Percentiles rank a stretch among this genome's conserved stretches.
These are phyloP conservation scores for Lasioglossum morio DNA, from an alignment of 2,888 invertebrate species.

Conservation along the genomic window DNA sequence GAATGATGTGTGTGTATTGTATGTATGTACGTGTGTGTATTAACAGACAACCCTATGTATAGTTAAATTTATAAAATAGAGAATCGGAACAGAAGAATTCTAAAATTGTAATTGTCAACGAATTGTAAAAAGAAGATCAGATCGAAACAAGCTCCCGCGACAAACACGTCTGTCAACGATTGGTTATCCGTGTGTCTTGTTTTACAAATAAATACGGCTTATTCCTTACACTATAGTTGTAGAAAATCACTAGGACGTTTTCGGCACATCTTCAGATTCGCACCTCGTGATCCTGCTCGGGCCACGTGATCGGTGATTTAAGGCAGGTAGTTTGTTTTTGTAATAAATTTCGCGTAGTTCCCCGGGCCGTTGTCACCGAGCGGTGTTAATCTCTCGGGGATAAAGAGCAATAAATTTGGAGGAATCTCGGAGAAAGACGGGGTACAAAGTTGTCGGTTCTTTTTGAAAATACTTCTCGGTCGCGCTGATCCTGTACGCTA, in stretches of 20 bases:
- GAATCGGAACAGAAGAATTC: too few species aligned
- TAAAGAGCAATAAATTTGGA: slow-evolving; percentile 51
- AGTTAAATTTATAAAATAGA: too few species aligned
- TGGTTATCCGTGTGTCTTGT: too few species aligned
- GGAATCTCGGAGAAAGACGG: slow-evolving; percentile 35
- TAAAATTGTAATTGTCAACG: too few species aligned
- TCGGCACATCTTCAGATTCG: neutral
- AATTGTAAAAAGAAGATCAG: too few species aligned
- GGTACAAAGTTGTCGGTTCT: slow-evolving; percentile 47
- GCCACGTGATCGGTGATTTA: slow-evolving; percentile 12
- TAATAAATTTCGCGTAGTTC: slow-evolving; percentile 45
- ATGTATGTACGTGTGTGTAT: too few species aligned
- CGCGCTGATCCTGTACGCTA: slow-evolving; percentile 28
- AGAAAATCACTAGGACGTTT: neutral
- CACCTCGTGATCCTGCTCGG: neutral
- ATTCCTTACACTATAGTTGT: too few species aligned
- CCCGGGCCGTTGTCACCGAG: slow-evolving; percentile 38
- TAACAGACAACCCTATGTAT: too few species aligned
- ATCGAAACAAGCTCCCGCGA: too few species aligned
- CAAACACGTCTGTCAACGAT: too few species aligned
- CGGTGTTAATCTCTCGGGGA: slow-evolving; percentile 51
- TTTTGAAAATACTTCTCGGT: slow-evolving; percentile 47
- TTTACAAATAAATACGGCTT: too few species aligned
- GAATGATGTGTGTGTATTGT: too few species aligned
- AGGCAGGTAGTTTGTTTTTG: slow-evolving; percentile 30